Conservation (phyloP, 2,113 vertebrate genomes). For the Elgaria multicarinata region DNA sequence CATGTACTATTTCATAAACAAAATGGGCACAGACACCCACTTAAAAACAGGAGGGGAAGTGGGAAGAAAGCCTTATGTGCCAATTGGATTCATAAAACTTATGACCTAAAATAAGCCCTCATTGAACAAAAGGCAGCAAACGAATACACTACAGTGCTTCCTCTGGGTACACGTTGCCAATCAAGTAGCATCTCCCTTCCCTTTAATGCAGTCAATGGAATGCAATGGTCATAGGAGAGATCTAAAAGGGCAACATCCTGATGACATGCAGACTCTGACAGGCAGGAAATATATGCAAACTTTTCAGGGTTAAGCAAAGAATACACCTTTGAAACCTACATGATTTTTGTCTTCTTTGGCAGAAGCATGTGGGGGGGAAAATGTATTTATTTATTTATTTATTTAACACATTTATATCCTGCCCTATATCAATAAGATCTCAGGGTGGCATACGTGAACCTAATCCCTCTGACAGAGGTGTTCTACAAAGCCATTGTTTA, state of each 20-base stretch:
- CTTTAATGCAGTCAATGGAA: not conserved
- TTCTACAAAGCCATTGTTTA: too few relatives aligned
- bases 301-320: too few relatives aligned
- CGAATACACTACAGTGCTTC: not conserved
- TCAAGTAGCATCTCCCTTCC: not conserved
- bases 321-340: too few relatives aligned
- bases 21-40: not conserved
- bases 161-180: not conserved
- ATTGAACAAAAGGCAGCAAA: not conserved
- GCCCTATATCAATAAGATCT: too few relatives aligned
- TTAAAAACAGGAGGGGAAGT: not conserved
- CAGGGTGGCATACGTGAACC: too few relatives aligned
- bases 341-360: too few relatives aligned
- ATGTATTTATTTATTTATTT: too few relatives aligned
- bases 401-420: too few relatives aligned
- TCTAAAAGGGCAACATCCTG: not conserved
- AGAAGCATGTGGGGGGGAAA: too few relatives aligned
- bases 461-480: too few relatives aligned
- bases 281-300: too few relatives aligned
- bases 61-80: not conserved
- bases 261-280: too few relatives aligned
- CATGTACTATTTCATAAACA: not conserved
- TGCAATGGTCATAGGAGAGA: not conserved
- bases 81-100: not conserved
- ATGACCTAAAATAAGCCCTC: not conserved